Evolutionary conservation across 2,888 invertebrate species (phyloP), one percentile per base, ranked within the genome.

Genomic region (Volucella inflata): DNA sequence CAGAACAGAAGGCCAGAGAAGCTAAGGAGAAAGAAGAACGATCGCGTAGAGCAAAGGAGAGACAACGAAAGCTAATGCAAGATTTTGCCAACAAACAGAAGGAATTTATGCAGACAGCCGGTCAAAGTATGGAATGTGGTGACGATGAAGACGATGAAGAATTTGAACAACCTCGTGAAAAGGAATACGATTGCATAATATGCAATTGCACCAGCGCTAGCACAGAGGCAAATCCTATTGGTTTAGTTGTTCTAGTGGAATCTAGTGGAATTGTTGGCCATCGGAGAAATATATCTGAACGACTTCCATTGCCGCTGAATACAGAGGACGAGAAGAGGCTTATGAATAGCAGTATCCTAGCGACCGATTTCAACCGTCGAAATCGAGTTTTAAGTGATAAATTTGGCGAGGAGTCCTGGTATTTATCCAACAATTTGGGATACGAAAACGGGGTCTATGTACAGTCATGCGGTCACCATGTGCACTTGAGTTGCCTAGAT

Each of bases 401-500:
- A 92, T 98, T 97, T 90, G 95, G 95, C 89, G 95, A 96, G 91
- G 94, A 95, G 89, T 96, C 96, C 1, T 97, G 96, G 96, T 94
- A 96, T 90, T 91, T 96, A 48, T 95, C 96, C 2, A 94, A 97
- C 78, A 96, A 96, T 90, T 94, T 96, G 89, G 97, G 97, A 3
- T 97, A 96, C 95, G 97, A 97, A 92, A 97, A 97, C 87, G 98
- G 98, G 70, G 97, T 98, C 68, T 96, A 97, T 92, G 97, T 98
- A 68, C 97, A 97, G 92, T 97, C 98, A 1, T 99, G 99, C 93
- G 99, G 99, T 0, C 99, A 99, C 93, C 97, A 98, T 92, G 94
- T 99, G 79, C 99, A 99, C 93, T 94, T 98, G 89, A 96, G 97
- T 91, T 99, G 99, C 92, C 95, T 98, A 89, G 96, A 96, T 90